Conservation (phyloP, 2,113 vertebrate species). For the Galemys pyrenaicus region DNA sequence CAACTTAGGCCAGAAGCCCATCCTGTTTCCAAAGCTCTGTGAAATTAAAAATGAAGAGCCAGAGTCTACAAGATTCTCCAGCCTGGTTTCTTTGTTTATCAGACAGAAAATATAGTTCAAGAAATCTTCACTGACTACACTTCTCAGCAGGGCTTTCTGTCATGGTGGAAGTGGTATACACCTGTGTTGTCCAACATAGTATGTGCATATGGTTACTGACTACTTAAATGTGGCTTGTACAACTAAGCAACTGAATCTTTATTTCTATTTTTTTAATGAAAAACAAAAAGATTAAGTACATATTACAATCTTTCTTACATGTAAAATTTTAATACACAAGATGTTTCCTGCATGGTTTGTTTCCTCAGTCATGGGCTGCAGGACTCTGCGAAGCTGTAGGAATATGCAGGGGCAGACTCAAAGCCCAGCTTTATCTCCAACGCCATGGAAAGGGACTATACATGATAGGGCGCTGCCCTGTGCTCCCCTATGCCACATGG, state of each 20-base stretch:
- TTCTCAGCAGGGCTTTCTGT: background rate
- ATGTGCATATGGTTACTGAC: background rate
- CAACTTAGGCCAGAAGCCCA: background rate
- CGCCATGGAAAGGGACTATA: no score
- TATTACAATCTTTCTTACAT: no score
- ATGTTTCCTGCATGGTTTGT: no score
- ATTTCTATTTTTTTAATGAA: background rate
- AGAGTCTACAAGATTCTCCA: background rate
- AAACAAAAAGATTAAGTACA: no score
- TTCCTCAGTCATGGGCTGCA: no score
- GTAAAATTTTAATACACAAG: no score
- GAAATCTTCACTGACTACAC: background rate
- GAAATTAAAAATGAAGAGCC: constrained; percentile 13
- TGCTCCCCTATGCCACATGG: no score
- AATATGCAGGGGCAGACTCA: no score
- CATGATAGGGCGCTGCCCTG: no score
- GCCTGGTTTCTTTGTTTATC: background rate
- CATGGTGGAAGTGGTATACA: background rate
- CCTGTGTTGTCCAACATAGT: background rate
- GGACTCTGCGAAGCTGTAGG: no score
- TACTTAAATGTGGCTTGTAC: background rate
- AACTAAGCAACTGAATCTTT: background rate
- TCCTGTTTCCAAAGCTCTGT: background rate
- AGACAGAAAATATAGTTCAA: background rate
- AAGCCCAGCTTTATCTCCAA: no score